These are phyloP conservation scores for Corydoras sp. DNA, from an alignment of 2,113 vertebrate species.

Conservation along the genomic window DNA sequence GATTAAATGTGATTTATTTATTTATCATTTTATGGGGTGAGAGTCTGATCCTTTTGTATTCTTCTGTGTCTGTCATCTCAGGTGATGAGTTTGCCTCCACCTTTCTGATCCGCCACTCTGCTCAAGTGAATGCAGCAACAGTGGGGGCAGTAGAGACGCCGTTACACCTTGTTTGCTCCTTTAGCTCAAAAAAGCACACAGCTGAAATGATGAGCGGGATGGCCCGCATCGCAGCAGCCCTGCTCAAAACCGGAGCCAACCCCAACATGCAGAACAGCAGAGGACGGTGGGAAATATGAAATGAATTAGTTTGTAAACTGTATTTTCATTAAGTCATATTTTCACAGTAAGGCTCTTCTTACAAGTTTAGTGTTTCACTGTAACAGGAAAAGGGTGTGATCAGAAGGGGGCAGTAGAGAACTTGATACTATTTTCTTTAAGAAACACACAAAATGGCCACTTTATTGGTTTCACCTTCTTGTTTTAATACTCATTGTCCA, in stretches of 20 bases:
- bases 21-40: too few relatives aligned
- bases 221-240: conserved; percentile 83
- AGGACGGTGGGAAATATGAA: conserved; percentile 71
- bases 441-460: too few relatives aligned
- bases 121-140: conserved; percentile 88
- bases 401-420: too few relatives aligned
- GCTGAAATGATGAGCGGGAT: conserved; percentile 83
- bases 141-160: conserved; percentile 88
- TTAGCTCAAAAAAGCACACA: conserved; percentile 82
- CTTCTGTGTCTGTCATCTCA: conserved; percentile 39
- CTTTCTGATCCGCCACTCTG: conserved; percentile 90
- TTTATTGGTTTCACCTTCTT: too few relatives aligned
- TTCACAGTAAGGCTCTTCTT: too few relatives aligned
- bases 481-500: too few relatives aligned
- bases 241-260: conserved; percentile 88
- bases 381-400: too few relatives aligned
- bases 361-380: too few relatives aligned
- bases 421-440: too few relatives aligned
- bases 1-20: too few relatives aligned
- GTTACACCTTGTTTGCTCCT: conserved; percentile 87
- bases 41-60: conserved; percentile 6
- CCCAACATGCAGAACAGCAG: conserved; percentile 93
- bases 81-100: conserved; percentile 91
- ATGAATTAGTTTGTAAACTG: not conserved
- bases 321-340: not conserved